Evolutionary conservation across 1,140 invertebrate species (phyloP).

Genomic region (Procambarus clarkii): DNA sequence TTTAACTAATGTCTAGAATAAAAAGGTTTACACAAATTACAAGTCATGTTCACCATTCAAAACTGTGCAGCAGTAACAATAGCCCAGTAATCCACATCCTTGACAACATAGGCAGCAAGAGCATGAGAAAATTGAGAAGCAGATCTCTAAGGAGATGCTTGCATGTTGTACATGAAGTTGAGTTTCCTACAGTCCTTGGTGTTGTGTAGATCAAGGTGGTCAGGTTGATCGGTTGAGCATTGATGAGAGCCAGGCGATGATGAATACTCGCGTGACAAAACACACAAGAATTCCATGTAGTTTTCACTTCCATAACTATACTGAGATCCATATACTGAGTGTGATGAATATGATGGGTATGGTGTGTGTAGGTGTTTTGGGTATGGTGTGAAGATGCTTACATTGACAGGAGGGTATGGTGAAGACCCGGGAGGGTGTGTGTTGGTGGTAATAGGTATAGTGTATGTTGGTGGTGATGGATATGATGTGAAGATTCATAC

Average conservation of each 20-base stretch:
- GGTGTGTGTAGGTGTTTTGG: no score
- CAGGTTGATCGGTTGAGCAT: conserved; percentile 49
- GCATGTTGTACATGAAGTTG: conserved; percentile 61
- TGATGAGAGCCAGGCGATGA: conserved; percentile 61
- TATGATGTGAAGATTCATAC: no score
- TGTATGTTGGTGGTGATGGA: no score
- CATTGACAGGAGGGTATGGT: no score
- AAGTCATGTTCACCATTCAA: conserved; percentile 24
- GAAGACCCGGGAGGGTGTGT: no score
- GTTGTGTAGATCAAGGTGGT: conserved; percentile 61
- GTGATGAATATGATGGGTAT: no score
- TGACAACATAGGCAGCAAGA: conserved; percentile 49
- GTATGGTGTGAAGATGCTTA: no score
- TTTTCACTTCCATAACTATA: conserved; percentile 98
- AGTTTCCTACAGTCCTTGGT: conserved; percentile 69
- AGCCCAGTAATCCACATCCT: conserved; percentile 33
- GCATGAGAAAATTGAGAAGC: neutral
- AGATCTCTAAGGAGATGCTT: conserved; percentile 49
- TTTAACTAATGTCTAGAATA: neutral
- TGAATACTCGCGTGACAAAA: conserved; percentile 95
- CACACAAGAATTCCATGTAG: conserved; percentile 98
- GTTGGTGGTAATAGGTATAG: no score
- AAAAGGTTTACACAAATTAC: neutral
- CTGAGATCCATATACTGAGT: conserved; percentile 95
- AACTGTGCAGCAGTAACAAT: conserved; percentile 28